phyloP scores from a whole-genome alignment of 2,797 vertebrate species.

The Capromys pilorides region DNA sequence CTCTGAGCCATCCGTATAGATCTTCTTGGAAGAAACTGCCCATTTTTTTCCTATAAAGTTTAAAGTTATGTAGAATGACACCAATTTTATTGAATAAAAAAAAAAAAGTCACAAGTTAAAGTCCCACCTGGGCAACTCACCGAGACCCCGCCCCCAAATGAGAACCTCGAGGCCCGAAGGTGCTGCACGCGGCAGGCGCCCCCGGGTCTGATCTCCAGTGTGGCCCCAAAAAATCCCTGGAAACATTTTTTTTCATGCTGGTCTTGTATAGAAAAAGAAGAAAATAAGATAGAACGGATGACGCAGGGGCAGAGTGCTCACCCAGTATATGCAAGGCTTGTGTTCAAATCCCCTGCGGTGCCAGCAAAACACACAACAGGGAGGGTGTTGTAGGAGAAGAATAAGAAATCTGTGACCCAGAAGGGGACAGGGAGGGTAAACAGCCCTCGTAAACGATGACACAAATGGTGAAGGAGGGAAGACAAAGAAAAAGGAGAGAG shows the following conservation, averaged over 20 bases:
- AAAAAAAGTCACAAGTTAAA: background rate
- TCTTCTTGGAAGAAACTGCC: constrained; percentile 40
- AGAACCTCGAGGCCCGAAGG: background rate
- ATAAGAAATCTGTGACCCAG: background rate
- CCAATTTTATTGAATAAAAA: constrained; percentile 23
- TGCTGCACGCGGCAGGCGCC: background rate
- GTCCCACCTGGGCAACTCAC: background rate
- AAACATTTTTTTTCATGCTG: background rate
- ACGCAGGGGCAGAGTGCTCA: background rate
- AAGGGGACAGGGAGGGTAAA: background rate
- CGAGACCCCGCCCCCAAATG: background rate
- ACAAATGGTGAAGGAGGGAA: background rate
- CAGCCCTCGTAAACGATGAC: background rate
- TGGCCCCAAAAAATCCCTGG: background rate
- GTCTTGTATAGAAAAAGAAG: background rate
- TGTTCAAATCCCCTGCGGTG: background rate
- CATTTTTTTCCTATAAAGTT: constrained; percentile 50
- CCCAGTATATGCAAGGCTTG: background rate
- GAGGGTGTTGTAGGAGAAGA: background rate
- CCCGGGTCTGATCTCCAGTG: background rate
- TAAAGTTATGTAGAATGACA: constrained; percentile 47
- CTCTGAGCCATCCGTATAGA: constrained; percentile 4
- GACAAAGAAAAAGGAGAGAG: background rate
- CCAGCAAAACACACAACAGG: background rate
- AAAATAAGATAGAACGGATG: background rate